These are phyloP conservation scores for Fregata magnificens DNA, from an alignment of 2,113 vertebrate species.

Conservation along the genomic window DNA sequence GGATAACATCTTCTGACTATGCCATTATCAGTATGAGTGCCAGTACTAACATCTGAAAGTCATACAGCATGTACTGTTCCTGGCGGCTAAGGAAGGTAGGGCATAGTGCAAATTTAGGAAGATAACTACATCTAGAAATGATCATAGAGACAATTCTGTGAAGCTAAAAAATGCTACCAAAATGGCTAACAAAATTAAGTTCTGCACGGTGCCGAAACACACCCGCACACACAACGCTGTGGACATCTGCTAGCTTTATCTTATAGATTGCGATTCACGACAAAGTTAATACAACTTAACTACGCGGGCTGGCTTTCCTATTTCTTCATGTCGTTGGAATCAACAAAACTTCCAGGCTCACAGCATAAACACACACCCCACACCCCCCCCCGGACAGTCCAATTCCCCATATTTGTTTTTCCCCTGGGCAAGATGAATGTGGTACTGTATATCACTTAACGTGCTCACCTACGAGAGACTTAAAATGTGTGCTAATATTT, in stretches of 20 bases:
- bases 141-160: not conserved
- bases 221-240: not conserved
- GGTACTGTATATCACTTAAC: not conserved
- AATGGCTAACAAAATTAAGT: not conserved
- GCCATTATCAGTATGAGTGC: not conserved
- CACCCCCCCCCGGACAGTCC: not conserved
- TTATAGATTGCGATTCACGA: not conserved
- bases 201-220: not conserved
- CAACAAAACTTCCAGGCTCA: conserved; percentile 49
- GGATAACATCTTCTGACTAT: conserved; percentile 42
- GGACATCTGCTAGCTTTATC: not conserved
- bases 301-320: not conserved
- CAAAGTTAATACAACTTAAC: conserved; percentile 47
- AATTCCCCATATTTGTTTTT: conserved; percentile 1
- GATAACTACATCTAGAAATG: not conserved
- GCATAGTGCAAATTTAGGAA: not conserved
- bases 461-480: not conserved
- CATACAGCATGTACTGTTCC: not conserved
- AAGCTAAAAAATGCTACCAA: not conserved
- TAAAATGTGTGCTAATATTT: conserved; percentile 12
- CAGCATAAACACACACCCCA: too few species aligned
- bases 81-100: not conserved
- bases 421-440: not conserved
- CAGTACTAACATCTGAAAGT: conserved; percentile 26
- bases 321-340: not conserved